phyloP scores from a whole-genome alignment of 2,113 vertebrate genomes.

The Pantherophis guttatus region DNA sequence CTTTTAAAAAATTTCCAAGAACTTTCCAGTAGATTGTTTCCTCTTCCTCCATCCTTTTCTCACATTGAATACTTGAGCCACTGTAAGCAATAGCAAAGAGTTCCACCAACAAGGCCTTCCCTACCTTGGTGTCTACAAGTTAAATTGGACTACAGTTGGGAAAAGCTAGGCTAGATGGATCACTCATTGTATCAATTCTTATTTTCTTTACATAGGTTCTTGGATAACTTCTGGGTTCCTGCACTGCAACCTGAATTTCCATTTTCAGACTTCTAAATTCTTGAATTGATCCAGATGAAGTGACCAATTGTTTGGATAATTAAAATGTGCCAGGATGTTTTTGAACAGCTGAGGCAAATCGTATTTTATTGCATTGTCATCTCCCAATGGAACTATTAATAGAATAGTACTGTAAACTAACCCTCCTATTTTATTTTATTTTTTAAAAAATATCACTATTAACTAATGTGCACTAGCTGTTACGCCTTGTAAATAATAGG shows the following conservation, averaged over 20 bases:
- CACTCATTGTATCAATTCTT: background rate
- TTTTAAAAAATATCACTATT: slow-evolving; percentile 36
- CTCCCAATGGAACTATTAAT: slow-evolving; percentile 9
- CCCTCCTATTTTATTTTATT: background rate
- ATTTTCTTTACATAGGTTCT: background rate
- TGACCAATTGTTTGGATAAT: slow-evolving; percentile 33
- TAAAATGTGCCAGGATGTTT: slow-evolving; percentile 22
- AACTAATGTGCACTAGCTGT: slow-evolving; percentile 63
- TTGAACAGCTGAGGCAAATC: background rate
- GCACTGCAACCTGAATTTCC: background rate
- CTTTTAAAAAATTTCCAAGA: slow-evolving; percentile 5
- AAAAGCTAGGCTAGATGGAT: background rate
- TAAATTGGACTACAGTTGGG: background rate
- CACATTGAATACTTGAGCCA: background rate
- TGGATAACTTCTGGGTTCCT: background rate
- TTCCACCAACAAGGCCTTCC: slow-evolving; percentile 26
- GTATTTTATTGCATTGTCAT: slow-evolving; percentile 9
- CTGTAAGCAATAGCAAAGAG: slow-evolving; percentile 17
- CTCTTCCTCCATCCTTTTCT: background rate
- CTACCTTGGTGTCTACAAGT: background rate
- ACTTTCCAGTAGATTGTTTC: background rate
- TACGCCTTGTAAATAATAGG: slow-evolving; percentile 78
- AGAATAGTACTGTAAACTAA: slow-evolving; percentile 30
- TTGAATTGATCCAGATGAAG: slow-evolving; percentile 24
- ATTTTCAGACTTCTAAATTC: background rate